These are phyloP conservation scores for Dicyrtoma fusca DNA, from an alignment of 2,888 invertebrate genomes.

Conservation along the genomic window DNA sequence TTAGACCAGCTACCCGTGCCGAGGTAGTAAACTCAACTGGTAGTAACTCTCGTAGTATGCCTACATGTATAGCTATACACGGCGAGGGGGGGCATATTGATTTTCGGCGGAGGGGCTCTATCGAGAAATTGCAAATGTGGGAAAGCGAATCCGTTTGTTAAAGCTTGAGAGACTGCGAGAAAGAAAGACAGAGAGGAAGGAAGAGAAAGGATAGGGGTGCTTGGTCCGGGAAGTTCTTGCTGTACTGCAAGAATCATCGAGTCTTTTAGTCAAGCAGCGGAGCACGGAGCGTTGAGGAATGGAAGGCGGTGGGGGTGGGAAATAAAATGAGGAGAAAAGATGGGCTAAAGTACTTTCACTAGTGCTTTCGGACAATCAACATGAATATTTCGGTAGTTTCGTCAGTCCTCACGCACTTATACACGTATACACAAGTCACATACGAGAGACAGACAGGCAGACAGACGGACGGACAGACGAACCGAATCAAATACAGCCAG, in stretches of 20 bases:
- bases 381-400: conserved; percentile 30
- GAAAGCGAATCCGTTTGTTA: conserved; percentile 3
- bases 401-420: background rate
- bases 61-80: conserved; percentile 9
- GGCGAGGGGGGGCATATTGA: conserved; percentile 37
- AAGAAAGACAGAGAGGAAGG: conserved; percentile 13
- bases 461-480: background rate
- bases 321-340: conserved; percentile 45
- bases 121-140: conserved; percentile 45
- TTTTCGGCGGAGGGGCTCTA: conserved; percentile 39
- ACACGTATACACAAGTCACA: conserved; percentile 1
- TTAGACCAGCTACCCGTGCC: too few species aligned
- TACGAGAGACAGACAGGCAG: background rate
- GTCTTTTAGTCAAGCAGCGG: conserved; percentile 15
- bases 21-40: conserved; percentile 11
- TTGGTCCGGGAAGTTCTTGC: conserved; percentile 23
- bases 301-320: conserved; percentile 38
- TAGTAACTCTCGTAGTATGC: background rate
- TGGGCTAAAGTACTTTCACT: conserved; percentile 45
- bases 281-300: conserved; percentile 37
- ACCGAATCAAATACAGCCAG: too few species aligned
- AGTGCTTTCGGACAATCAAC: conserved; percentile 41
- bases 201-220: conserved; percentile 19
- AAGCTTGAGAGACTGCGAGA: background rate
- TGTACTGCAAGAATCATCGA: too few species aligned